phyloP scores from a whole-genome alignment of 2,113 vertebrate genomes.

The Calidris pygmaea region DNA sequence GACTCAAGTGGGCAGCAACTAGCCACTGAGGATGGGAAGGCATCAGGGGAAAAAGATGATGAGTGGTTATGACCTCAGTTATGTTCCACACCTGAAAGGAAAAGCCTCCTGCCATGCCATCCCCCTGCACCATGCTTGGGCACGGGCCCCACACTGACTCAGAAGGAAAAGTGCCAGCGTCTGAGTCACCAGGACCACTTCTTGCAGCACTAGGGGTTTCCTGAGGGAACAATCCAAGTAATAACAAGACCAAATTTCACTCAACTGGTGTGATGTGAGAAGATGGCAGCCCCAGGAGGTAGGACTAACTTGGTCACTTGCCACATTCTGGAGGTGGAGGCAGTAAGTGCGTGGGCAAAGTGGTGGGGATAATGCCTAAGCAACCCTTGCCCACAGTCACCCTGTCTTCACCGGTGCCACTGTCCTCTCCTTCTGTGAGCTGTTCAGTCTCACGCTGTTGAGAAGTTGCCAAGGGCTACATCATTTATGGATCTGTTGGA shows the following conservation, averaged over 20 bases:
- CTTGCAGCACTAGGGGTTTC: neutral
- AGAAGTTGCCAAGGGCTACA: neutral
- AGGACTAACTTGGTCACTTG: neutral
- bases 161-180: neutral
- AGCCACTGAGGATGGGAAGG: neutral
- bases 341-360: neutral
- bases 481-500: neutral
- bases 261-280: neutral
- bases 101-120: accelerated
- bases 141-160: neutral
- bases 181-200: neutral
- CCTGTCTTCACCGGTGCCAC: neutral
- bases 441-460: neutral
- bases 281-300: neutral
- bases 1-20: neutral
- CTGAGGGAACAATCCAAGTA: neutral
- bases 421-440: neutral
- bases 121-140: neutral
- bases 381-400: accelerated
- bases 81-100: neutral
- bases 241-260: neutral
- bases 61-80: neutral
- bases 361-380: neutral
- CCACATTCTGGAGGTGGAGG: neutral
- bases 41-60: neutral